A percentile compares a stretch with the other conserved stretches of the same genome.
These are phyloP conservation scores for Salvelinus fontinalis DNA, from an alignment of 2,113 vertebrate species.

Conservation along the genomic window DNA sequence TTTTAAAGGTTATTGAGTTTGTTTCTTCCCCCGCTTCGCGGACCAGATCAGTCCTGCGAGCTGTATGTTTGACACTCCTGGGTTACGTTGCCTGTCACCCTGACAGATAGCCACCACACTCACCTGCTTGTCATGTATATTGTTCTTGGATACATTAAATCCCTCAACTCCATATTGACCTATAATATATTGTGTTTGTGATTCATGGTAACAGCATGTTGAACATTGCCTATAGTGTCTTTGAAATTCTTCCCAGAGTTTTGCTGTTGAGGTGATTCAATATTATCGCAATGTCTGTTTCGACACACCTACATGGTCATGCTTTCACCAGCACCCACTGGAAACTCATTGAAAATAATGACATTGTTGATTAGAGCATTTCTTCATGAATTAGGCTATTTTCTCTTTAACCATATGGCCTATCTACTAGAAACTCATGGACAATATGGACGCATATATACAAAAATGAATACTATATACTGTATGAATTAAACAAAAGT, in stretches of 20 bases:
- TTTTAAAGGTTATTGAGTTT: too few relatives aligned
- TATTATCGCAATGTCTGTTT: neutral
- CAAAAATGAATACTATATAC: too few relatives aligned
- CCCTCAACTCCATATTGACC: neutral
- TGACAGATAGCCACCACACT: too few relatives aligned
- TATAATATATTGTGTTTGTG: neutral
- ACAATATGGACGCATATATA: too few relatives aligned
- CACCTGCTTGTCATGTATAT: neutral
- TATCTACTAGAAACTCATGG: too few relatives aligned
- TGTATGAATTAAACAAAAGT: too few relatives aligned
- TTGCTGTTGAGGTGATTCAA: neutral
- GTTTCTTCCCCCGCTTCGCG: too few relatives aligned
- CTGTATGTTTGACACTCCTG: neutral
- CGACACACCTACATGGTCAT: neutral
- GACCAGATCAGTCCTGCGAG: too few relatives aligned
- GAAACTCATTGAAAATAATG: too few relatives aligned
- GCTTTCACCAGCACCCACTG: neutral
- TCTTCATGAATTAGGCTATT: too few relatives aligned
- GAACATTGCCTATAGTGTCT: neutral
- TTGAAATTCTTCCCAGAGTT: neutral
- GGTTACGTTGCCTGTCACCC: neutral
- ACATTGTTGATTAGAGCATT: too few relatives aligned
- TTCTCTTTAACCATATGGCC: too few relatives aligned
- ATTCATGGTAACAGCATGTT: neutral
- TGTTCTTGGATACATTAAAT: neutral